These are phyloP conservation scores for Cylas formicarius DNA, from an alignment of 1,140 invertebrate species.

Conservation along the genomic window DNA sequence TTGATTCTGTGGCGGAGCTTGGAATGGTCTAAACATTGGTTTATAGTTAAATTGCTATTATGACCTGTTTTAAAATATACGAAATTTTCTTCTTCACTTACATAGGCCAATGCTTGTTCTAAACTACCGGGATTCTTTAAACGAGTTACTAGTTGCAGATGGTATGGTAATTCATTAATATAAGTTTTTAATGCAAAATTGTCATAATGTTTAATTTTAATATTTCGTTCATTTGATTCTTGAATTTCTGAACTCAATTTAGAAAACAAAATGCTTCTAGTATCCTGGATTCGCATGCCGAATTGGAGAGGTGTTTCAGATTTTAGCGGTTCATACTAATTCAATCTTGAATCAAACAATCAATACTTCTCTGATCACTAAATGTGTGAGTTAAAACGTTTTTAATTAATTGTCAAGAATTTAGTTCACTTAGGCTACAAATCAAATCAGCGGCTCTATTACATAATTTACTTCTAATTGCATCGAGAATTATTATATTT, in stretches of 20 bases:
- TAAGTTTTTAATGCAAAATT: slow-evolving; percentile 20
- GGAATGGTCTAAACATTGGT: too few species aligned
- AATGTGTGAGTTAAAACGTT: slow-evolving; percentile 17
- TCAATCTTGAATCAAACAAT: slow-evolving; percentile 26
- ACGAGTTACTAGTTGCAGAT: slow-evolving; percentile 13
- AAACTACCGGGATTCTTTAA: slow-evolving; percentile 15
- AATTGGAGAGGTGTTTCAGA: slow-evolving; percentile 20
- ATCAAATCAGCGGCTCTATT: slow-evolving; percentile 22
- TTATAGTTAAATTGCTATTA: too few species aligned
- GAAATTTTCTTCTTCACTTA: slow-evolving; percentile 23
- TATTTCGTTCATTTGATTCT: slow-evolving; percentile 7
- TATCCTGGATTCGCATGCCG: slow-evolving; percentile 23
- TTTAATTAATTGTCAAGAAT: slow-evolving; percentile 20
- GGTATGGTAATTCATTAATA: slow-evolving; percentile 11
- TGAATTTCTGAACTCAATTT: slow-evolving; percentile 19
- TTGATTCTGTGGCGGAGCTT: too few species aligned
- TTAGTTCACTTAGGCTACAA: slow-evolving; percentile 21
- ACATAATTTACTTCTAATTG: slow-evolving; percentile 22
- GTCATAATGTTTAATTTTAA: slow-evolving; percentile 15
- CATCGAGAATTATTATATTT: slow-evolving; percentile 18
- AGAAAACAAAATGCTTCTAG: slow-evolving; percentile 16
- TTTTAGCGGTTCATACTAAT: slow-evolving; percentile 21
- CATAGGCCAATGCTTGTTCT: slow-evolving; percentile 17
- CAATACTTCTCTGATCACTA: slow-evolving; percentile 22
- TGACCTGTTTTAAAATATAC: slow-evolving; percentile 14